Evolutionary conservation across 2,797 vertebrate species (phyloP).

Genomic region (Galaxias olidus): DNA sequence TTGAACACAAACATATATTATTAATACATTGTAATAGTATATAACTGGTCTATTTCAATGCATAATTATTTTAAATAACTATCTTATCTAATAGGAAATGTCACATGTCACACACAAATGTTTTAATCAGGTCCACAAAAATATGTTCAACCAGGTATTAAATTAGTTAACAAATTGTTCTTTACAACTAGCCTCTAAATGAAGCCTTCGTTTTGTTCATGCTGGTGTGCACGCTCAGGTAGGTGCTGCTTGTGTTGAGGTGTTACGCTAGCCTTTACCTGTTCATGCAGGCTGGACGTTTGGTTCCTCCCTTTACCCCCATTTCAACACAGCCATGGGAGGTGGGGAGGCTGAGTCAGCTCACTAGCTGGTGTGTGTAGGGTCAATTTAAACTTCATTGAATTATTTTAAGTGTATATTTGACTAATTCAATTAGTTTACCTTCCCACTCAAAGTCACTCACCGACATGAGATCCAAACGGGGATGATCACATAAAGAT

Average conservation of each 20-base stretch:
- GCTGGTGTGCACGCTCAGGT: not conserved
- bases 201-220: not conserved
- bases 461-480: no score
- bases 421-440: no score
- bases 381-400: conserved; percentile 1
- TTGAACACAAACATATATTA: conserved; percentile 55
- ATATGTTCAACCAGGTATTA: not conserved
- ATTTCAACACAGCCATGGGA: not conserved
- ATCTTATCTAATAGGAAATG: conserved; percentile 26
- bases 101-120: no score
- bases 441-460: no score
- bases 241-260: not conserved
- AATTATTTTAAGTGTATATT: not conserved
- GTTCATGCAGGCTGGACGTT: conserved; percentile 55
- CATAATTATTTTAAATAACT: conserved; percentile 60
- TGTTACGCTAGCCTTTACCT: conserved; percentile 68
- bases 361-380: conserved; percentile 2
- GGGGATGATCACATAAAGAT: no score
- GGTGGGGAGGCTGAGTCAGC: not conserved
- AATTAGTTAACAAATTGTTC: not conserved
- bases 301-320: conserved; percentile 31
- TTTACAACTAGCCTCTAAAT: not conserved
- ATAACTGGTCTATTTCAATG: conserved; percentile 52
- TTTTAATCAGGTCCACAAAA: no score
- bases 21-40: conserved; percentile 60